Base-by-base conservation (phyloP, 2,888 invertebrate species). In the Colostygia pectinataria region DNA sequence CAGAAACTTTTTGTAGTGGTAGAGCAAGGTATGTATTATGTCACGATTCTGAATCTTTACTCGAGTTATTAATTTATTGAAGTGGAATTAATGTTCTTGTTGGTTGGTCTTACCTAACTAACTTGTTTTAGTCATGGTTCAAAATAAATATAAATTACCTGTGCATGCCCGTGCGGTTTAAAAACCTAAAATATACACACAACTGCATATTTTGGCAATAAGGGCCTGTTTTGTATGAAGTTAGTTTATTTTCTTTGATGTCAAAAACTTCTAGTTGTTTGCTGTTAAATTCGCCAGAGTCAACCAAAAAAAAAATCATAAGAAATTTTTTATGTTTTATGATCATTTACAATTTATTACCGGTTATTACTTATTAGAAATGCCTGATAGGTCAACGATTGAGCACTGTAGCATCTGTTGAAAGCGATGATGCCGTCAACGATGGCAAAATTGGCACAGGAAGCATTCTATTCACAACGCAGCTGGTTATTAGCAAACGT, bases 341-440 rank as follows among this genome's bases (percentile, higher is more conserved):
- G 20, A 6, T 6, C 20, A 32, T 25, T 32, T 25, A 40, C 32
- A 25, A 18, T 27, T 12, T 28, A 34, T 28, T 24, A 13, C n/a
- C n/a, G n/a, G n/a, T 36, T 25, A 8, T 28, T 41, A 6, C 2
- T 20, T 38, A 42, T 38, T 28, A 42, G 9, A 29, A 24, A 37
- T 40, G 36, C 39, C 20, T 36, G 50, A 50, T 33, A 46, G 51
- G 42, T 42, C 42, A 46, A 37, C 41, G 32, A 14, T 45, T 46
- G 32, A 38, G 37, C 32, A 20, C 20, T 20, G 5, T 6, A 24
- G 29, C 27, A 25, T 44, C 29, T 40, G 45, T 50, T 44, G 44
- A 44, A 50, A 50, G 29, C 52, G 46, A 39, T 38, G 52, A 52
- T 46, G 51, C 42, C 51, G 46, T 52, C 45, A 52, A 51, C 51